Conservation (phyloP, 1,140 invertebrate species). For the Lordiphosa collinella region DNA sequence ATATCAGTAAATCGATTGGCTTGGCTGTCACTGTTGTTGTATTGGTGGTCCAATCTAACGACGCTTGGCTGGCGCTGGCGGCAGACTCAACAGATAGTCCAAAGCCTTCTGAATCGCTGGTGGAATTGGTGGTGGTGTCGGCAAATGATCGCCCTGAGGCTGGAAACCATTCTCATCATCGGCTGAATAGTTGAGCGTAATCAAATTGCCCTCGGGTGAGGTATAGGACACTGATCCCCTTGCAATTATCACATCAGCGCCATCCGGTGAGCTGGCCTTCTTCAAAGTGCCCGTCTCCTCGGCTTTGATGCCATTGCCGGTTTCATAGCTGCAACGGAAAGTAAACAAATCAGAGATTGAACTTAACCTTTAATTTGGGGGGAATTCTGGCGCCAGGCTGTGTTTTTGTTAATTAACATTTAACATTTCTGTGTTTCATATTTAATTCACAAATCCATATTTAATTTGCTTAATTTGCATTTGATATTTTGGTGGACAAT, state of each 20-base stretch:
- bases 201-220: conserved; percentile 88
- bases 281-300: conserved; percentile 85
- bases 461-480: conserved; percentile 34
- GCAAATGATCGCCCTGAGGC: conserved; percentile 85
- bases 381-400: conserved; percentile 41
- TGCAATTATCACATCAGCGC: conserved; percentile 83
- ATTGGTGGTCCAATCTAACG: conserved; percentile 29
- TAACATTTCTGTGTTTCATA: conserved; percentile 38
- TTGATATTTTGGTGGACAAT: conserved; percentile 14
- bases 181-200: conserved; percentile 88
- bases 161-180: conserved; percentile 89
- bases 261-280: conserved; percentile 82
- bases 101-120: conserved; percentile 88
- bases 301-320: conserved; percentile 87
- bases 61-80: conserved; percentile 66
- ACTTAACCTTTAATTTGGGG: conserved; percentile 45
- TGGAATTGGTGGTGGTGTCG: conserved; percentile 88
- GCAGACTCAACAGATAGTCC: conserved; percentile 82
- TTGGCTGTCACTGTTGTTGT: not conserved
- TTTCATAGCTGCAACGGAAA: conserved; percentile 84
- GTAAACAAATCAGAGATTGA: conserved; percentile 3
- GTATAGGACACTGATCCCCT: conserved; percentile 90
- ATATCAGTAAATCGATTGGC: no score
- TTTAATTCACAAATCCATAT: conserved; percentile 41
- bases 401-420: conserved; percentile 43